A percentile compares a stretch with the other conserved stretches of the same genome.
Conservation (phyloP, 2,888 invertebrate genomes). For the Apamea anceps region DNA sequence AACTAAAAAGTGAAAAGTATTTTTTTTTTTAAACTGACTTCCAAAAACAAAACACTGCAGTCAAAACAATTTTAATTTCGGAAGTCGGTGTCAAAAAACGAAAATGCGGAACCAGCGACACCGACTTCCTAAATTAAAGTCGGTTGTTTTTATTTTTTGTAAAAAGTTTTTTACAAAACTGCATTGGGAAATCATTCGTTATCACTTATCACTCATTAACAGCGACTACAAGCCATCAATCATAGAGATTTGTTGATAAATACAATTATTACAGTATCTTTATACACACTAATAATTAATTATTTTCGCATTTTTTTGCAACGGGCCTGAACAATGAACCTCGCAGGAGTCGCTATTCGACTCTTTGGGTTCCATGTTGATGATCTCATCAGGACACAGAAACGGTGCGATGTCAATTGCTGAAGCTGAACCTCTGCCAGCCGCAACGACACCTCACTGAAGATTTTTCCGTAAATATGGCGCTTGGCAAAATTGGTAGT, state of each 20-base stretch:
- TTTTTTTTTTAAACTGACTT: too few species aligned
- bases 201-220: conserved; percentile 44
- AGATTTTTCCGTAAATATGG: background rate
- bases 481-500: background rate
- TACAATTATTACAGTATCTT: conserved; percentile 8
- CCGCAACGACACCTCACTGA: background rate
- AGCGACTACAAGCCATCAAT: conserved; percentile 34
- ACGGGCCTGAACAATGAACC: background rate
- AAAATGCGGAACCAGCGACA: too few species aligned
- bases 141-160: too few species aligned
- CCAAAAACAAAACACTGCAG: too few species aligned
- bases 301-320: background rate
- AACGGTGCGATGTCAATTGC: background rate
- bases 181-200: conserved; percentile 19
- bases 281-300: too few species aligned
- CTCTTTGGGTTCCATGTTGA: background rate
- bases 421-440: background rate
- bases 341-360: background rate
- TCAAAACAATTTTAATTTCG: too few species aligned
- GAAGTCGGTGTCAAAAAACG: too few species aligned
- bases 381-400: background rate
- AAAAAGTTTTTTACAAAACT: background rate
- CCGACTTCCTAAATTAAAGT: too few species aligned
- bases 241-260: conserved; percentile 49
- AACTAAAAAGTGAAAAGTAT: too few species aligned